These are phyloP conservation scores for Zeuzera pyrina DNA, from an alignment of 2,888 invertebrate species.

Conservation along the genomic window DNA sequence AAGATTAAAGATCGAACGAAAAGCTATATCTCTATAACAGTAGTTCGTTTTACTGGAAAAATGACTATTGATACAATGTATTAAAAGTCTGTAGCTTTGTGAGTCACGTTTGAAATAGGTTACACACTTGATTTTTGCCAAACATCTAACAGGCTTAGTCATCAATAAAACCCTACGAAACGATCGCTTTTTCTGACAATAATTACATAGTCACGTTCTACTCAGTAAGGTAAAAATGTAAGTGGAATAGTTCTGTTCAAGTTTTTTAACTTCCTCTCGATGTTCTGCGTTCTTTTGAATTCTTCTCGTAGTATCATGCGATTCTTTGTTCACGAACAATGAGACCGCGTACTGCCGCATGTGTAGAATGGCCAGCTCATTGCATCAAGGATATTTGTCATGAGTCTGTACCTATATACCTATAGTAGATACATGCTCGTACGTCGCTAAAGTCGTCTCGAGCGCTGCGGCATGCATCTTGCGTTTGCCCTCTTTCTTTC, in stretches of 20 bases:
- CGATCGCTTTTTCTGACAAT: not conserved
- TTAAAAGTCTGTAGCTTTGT: too few relatives aligned
- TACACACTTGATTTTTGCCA: too few relatives aligned
- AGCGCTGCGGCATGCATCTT: slow-evolving; percentile 23
- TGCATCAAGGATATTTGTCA: slow-evolving; percentile 43
- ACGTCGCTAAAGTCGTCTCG: slow-evolving; percentile 14
- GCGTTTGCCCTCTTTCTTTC: slow-evolving; percentile 23
- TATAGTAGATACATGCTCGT: slow-evolving; percentile 12
- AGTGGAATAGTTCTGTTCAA: slow-evolving; percentile 38
- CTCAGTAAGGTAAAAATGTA: not conserved
- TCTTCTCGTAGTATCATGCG: slow-evolving; percentile 46
- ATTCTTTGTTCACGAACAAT: slow-evolving; percentile 60
- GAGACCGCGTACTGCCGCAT: slow-evolving; percentile 31
- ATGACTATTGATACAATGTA: too few relatives aligned
- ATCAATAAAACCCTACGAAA: not conserved
- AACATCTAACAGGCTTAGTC: not conserved
- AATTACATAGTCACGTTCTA: too few relatives aligned
- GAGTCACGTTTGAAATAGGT: too few relatives aligned
- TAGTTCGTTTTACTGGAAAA: too few relatives aligned
- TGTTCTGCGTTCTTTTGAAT: slow-evolving; percentile 45
- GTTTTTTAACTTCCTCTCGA: slow-evolving; percentile 54
- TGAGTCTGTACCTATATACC: slow-evolving; percentile 21
- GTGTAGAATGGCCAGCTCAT: slow-evolving; percentile 41
- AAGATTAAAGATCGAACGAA: too few relatives aligned
- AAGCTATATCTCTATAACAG: too few relatives aligned